Base-by-base conservation (phyloP, 2,113 vertebrate genomes). In the Planiliza haematocheilus region DNA sequence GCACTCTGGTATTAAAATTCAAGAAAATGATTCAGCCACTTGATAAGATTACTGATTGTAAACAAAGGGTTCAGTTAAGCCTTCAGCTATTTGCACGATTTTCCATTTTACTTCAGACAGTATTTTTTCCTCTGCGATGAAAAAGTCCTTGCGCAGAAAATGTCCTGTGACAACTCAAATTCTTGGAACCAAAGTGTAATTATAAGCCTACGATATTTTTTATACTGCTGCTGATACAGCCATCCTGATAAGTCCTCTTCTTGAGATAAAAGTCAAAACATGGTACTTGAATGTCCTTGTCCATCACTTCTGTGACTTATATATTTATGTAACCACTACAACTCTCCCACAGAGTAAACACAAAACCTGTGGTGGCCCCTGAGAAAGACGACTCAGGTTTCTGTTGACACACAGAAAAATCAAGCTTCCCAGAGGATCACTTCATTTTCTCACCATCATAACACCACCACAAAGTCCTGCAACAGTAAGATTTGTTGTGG, bases 341-440 rank as follows among this genome's bases (percentile, higher is more conserved):
- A 87, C 63, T 86, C 81, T 84, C 85, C 70, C 74, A 86, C 42
- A 67, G 68, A 76, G 63, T 74, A 53, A 77, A 88, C 86, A 79
- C 77, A 84, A 81, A 69, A 66, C 7, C 60, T 48, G n/a, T 68
- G 43, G 51, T 53, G 64, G 69, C 58, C 36, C 34, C 43, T 70
- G 51, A 81, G 72, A 79, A 87, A 70, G 48, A 59, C 39, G 49
- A 13, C 82, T 86, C 86, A 8, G 60, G 83, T 89, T 90, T 90
- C 83, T 91, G 80, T 91, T 88, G 79, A 86, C 78, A 88, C 24
- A 72, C 70, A 65, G 66, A 81, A 81, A 64, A 84, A 63, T n/a
- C 55, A 13, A 37, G 24, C 57, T 70, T 78, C 63, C 20, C 79
- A 81, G 43, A 74, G 39, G 62, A 72, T 70, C 50, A 75, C 43